A percentile compares a stretch with the other conserved stretches of the same genome.
Evolutionary conservation across 2,797 vertebrate genomes (phyloP).

Genomic region (Alcedo atthis): DNA sequence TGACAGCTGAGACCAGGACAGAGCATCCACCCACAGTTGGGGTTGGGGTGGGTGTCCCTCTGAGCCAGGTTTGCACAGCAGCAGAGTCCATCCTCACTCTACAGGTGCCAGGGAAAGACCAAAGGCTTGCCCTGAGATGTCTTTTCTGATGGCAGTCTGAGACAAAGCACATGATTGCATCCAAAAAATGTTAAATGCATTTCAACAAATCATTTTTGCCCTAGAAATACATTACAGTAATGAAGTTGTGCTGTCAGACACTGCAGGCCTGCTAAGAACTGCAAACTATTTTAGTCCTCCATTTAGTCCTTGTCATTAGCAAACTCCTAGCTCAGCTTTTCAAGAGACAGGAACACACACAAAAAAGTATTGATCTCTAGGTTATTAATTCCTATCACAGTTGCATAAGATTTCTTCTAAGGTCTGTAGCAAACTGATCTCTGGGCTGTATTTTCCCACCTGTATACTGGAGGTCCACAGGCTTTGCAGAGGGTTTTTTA

Average conservation of each 20-base stretch:
- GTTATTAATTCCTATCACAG: background rate
- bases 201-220: conserved; percentile 17
- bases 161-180: background rate
- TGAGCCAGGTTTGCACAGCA: background rate
- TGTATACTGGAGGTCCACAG: background rate
- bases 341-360: conserved; percentile 19
- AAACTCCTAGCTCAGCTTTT: conserved; percentile 33
- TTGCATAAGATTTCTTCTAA: background rate
- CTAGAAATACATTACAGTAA: background rate
- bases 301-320: background rate
- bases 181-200: background rate
- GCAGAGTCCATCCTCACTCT: fast-evolving
- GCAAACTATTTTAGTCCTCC: conserved; percentile 27
- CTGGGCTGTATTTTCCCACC: background rate
- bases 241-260: background rate
- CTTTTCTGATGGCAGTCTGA: background rate
- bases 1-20: background rate
- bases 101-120: background rate
- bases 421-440: background rate
- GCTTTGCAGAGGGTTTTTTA: background rate
- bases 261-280: conserved; percentile 21
- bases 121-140: background rate
- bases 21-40: background rate
- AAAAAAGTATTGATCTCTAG: background rate
- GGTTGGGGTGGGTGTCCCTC: background rate